Base-by-base conservation (phyloP, 1,140 invertebrate genomes). In the Wiebesia pumilae region DNA sequence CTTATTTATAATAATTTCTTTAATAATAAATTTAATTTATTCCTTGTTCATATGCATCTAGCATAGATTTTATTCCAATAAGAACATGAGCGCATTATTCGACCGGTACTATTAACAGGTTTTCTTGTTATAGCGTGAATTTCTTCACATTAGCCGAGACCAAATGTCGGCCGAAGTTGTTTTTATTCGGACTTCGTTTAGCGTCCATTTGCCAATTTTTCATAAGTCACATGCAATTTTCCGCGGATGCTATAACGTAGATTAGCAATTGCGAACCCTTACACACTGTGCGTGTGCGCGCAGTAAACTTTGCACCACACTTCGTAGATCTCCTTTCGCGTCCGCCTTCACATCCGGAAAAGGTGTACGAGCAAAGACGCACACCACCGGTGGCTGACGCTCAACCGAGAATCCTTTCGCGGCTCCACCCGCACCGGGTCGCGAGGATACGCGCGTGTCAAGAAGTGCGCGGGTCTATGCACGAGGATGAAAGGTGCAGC, bases 361-460 rank as follows among this genome's bases (percentile, higher is more conserved):
- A 38, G 0, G 69, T 38, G 0, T 7, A 19, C 35, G 35, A 1
- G 58, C 3, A 27, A 24, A 62, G 58, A 62, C 24, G 58, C 58
- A 62, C 30, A 4, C n/a, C 69, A 10, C 69, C 43, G 47, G 40
- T 77, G 27, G 14, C 43, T 43, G 75, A 77, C 0, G 21, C 47
- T n/a, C 75, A n/a, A 30, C 14, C 30, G 16, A 38, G 38, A 54
- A 62, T 80, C 47, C 79, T 81, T 62, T 81, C 16, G 35, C 19
- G 47, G 12, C 54, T 81, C 38, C 80, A 65, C 35, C 38, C 27
- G 77, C 67, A 19, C 67, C 33, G 0, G 19, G 21, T 38, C 65
- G 24, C 51, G 27, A 3, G 51, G 21, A 77, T 21, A 65, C 19
- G 73, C 71, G 47, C 71, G 71, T 84, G 71, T 62, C 71, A 77